Evolutionary conservation across 2,113 vertebrate genomes (phyloP).

Genomic region (Tapirus terrestris): DNA sequence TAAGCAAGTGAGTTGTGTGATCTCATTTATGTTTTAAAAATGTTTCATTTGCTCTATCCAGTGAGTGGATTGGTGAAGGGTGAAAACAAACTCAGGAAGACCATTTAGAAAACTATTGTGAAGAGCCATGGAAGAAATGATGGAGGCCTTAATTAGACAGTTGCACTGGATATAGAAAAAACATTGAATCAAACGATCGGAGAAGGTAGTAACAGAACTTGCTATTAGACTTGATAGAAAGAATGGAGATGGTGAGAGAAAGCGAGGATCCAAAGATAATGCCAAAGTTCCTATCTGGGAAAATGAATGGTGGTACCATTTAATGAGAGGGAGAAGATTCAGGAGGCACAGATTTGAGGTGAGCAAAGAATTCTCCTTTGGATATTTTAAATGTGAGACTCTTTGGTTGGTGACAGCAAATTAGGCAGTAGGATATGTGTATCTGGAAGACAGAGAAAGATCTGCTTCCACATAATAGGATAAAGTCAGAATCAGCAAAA

Average conservation of each 20-base stretch:
- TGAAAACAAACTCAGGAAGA: background rate
- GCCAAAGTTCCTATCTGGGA: background rate
- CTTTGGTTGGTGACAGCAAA: background rate
- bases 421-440: background rate
- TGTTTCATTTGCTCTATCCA: background rate
- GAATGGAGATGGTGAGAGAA: background rate
- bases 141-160: background rate
- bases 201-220: background rate
- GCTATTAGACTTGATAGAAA: background rate
- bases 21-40: background rate
- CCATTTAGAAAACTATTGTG: background rate
- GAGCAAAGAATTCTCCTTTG: background rate
- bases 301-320: background rate
- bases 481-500: background rate
- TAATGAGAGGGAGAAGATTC: background rate
- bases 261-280: background rate
- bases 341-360: background rate
- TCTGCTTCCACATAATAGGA: background rate
- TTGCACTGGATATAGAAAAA: background rate
- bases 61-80: background rate
- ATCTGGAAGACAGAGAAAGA: background rate
- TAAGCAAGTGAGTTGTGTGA: background rate
- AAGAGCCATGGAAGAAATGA: background rate
- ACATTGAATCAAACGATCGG: rapidly evolving
- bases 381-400: background rate